Evolutionary conservation across 53 echinoderm and acorn worm genomes (phyloP).

Genomic region (Henricia sp.): DNA sequence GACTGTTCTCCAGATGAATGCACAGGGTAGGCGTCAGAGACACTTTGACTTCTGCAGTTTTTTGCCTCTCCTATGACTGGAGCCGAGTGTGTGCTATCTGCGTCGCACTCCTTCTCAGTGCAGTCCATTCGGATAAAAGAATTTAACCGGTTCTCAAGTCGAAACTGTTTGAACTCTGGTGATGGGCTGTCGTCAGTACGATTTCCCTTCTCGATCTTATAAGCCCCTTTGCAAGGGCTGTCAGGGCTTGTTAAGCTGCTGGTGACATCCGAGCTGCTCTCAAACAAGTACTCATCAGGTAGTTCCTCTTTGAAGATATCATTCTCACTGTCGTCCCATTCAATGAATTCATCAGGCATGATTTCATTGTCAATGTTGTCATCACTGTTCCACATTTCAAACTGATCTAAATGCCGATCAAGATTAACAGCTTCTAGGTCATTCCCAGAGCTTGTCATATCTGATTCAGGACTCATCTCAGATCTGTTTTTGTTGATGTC

Average conservation of each 20-base stretch:
- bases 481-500: conserved; percentile 11
- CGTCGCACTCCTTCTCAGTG: conserved; percentile 54
- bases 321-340: conserved; percentile 91
- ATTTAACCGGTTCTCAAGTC: conserved; percentile 77
- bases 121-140: conserved; percentile 77
- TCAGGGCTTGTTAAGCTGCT: conserved; percentile 54
- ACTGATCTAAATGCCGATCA: conserved; percentile 78
- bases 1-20: conserved; percentile 57
- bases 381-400: conserved; percentile 91
- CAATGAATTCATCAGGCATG: conserved; percentile 94
- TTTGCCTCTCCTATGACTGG: conserved; percentile 53
- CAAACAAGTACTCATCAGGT: conserved; percentile 81
- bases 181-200: conserved; percentile 53
- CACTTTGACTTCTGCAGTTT: conserved; percentile 75
- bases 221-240: conserved; percentile 52
- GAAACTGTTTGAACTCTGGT: conserved; percentile 68
- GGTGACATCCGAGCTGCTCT: conserved; percentile 80
- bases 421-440: conserved; percentile 61
- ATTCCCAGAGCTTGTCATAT: conserved; percentile 46
- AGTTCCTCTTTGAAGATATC: conserved; percentile 94
- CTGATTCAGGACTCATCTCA: conserved; percentile 45
- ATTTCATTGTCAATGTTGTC: conserved; percentile 91
- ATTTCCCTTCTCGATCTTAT: conserved; percentile 52
- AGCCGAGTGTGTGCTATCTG: conserved; percentile 39
- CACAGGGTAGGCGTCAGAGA: conserved; percentile 66